Percentiles rank a stretch among this genome's conserved stretches.
Evolutionary conservation across 2,797 vertebrate genomes (phyloP).

Genomic region (Dendrocincla fuliginosa): DNA sequence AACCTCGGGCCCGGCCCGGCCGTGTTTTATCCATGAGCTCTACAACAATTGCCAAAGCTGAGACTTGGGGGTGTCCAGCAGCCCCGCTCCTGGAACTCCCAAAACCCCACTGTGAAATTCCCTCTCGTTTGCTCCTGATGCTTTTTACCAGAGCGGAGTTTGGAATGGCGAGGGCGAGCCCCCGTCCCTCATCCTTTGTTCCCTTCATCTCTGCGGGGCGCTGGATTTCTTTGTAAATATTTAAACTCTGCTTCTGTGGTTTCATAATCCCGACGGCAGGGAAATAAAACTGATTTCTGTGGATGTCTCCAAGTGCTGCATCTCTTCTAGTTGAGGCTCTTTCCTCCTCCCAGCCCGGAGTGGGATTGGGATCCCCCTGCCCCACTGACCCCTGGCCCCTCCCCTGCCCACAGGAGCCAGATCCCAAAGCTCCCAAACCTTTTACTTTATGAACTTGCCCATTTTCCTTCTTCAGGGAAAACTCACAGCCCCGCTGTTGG

Average conservation of each 20-base stretch:
- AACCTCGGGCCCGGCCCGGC: not conserved
- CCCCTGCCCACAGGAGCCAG: not conserved
- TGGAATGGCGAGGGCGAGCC: not conserved
- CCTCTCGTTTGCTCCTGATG: not conserved
- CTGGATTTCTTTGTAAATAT: constrained; percentile 60
- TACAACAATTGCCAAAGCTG: constrained; percentile 40
- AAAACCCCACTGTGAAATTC: not conserved
- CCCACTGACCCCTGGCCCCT: not conserved
- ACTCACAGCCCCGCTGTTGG: not conserved
- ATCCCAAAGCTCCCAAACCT: not conserved
- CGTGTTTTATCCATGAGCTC: not conserved
- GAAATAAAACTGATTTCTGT: constrained; percentile 70
- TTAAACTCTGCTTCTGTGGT: constrained; percentile 62
- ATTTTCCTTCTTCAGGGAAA: not conserved
- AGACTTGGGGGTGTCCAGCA: not conserved
- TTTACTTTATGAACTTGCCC: not conserved
- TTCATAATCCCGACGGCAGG: constrained; percentile 48
- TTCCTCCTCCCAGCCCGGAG: not conserved
- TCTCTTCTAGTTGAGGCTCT: not conserved
- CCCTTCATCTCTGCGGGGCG: constrained; percentile 30
- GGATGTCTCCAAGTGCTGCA: not conserved
- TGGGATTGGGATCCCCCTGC: rapidly evolving
- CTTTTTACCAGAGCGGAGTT: not conserved
- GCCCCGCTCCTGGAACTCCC: not conserved
- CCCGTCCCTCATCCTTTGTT: constrained; percentile 17